Evolutionary conservation across 1,140 invertebrate genomes (phyloP), one percentile per base, ranked within the genome.

Genomic region (Brachionus paranguensis): DNA sequence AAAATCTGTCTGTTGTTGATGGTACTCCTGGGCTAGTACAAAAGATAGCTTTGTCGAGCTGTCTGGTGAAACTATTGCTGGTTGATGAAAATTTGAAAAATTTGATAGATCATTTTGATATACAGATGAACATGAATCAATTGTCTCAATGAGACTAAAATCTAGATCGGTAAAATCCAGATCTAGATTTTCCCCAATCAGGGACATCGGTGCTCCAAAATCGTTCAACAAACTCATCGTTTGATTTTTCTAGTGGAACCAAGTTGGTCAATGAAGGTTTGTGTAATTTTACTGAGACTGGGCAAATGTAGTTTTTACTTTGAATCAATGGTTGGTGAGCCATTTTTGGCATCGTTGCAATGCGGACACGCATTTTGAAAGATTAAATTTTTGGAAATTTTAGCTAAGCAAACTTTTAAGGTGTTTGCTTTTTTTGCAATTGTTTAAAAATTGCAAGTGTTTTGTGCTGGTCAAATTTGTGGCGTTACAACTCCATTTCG

Each of bases 141-240:
- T 20, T 72, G 68, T 7, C 33, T 72, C 68, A 43, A 72, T 20
- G 17, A 72, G 17, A 24, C 37, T 72, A 72, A 72, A 72, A 43
- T 72, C 68, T 45, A 72, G 68, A 72, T 72, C 68, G 68, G 37
- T 17, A 43, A 72, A 20, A 41, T 72, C 68, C 37, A 72, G 68
- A 72, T 72, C 33, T n/a, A 20, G 10, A 43, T 41, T 20, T 10
- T 43, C 68, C 14, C 68, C 68, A 72, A 72, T 72, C 68, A 72
- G 68, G 68, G 14, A 72, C 68, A 43, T 72, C 68, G 17, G 68
- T 72, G 68, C 68, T 72, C 68, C 68, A 72, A 72, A 72, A 72
- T 72, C 37, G 68, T 43, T 72, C 68, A 72, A 41, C 20, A 72
- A 41, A 72, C 17, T 72, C 68, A 72, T 72, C 24, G 27, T 68